A percentile compares a stretch with the other conserved stretches of the same genome.
Conservation (phyloP, 2,888 invertebrate species). For the Phengaris alcon region DNA sequence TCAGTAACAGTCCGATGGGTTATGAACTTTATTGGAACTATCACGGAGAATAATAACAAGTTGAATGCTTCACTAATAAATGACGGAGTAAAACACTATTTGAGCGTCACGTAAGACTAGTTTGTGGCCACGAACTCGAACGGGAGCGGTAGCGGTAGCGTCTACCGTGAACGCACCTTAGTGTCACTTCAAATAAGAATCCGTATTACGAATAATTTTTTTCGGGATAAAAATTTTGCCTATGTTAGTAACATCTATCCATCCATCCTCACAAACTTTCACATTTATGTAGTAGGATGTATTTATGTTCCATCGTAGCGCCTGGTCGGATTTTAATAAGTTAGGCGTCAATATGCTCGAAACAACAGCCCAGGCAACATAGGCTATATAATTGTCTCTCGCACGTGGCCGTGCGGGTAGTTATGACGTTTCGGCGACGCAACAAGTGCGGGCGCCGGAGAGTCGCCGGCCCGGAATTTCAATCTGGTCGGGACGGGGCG, state of each 20-base stretch:
- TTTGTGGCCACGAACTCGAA: constrained; percentile 39
- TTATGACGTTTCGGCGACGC: constrained; percentile 68
- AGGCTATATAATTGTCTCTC: no score
- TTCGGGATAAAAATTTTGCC: no score
- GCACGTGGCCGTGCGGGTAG: constrained; percentile 52
- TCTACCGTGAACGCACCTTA: no score
- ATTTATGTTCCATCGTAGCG: no score
- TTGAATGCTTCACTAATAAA: constrained; percentile 23
- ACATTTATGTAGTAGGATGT: no score
- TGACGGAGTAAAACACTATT: constrained; percentile 25
- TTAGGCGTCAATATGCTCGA: no score
- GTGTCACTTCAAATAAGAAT: no score
- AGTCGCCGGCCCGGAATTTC: constrained; percentile 69
- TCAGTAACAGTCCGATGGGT: background rate
- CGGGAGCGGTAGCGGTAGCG: background rate
- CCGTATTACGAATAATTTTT: no score
- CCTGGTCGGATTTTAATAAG: no score
- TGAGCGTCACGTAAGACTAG: constrained; percentile 45
- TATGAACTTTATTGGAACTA: constrained; percentile 24
- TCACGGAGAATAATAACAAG: constrained; percentile 10
- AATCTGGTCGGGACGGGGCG: constrained; percentile 73
- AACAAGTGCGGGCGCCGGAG: constrained; percentile 70
- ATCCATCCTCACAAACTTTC: no score
- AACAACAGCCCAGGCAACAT: no score
- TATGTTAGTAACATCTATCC: no score